phyloP scores from a whole-genome alignment of 2,888 invertebrate species.

The Polydrusus tereticollis region DNA sequence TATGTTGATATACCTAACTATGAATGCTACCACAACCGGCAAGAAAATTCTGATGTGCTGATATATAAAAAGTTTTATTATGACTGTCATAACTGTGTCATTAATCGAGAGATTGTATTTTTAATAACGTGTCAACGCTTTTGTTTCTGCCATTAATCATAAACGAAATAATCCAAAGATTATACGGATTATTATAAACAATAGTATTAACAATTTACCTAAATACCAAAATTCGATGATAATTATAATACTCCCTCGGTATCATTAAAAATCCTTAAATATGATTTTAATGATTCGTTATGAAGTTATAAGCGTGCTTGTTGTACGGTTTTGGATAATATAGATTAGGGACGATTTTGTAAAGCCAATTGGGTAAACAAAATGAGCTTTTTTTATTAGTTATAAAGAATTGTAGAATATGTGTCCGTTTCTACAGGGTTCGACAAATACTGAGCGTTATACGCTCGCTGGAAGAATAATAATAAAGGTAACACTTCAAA shows the following conservation, averaged over 20 bases:
- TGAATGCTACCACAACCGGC: too few relatives aligned
- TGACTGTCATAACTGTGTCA: too few relatives aligned
- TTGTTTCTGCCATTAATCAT: neutral
- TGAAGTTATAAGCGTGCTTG: slow-evolving; percentile 32
- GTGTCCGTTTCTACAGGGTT: neutral
- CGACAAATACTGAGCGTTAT: too few relatives aligned
- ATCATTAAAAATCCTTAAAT: slow-evolving; percentile 36
- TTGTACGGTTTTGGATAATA: slow-evolving; percentile 39
- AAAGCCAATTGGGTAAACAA: slow-evolving; percentile 13
- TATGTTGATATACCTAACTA: too few relatives aligned
- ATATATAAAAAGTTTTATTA: neutral
- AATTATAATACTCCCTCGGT: slow-evolving; percentile 18
- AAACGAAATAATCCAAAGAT: neutral
- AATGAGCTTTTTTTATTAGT: neutral
- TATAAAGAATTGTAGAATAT: neutral
- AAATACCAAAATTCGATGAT: slow-evolving; percentile 20
- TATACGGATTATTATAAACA: neutral
- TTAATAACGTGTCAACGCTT: neutral
- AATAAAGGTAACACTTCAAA: neutral
- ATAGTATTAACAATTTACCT: slow-evolving; percentile 20
- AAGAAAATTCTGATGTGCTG: neutral
- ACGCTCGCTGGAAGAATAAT: too few relatives aligned
- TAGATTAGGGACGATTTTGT: slow-evolving; percentile 40
- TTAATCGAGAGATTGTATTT: neutral
- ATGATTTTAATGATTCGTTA: slow-evolving; percentile 38